Evolutionary conservation across 2,888 invertebrate genomes (phyloP).

Genomic region (Leucophora obtusa): DNA sequence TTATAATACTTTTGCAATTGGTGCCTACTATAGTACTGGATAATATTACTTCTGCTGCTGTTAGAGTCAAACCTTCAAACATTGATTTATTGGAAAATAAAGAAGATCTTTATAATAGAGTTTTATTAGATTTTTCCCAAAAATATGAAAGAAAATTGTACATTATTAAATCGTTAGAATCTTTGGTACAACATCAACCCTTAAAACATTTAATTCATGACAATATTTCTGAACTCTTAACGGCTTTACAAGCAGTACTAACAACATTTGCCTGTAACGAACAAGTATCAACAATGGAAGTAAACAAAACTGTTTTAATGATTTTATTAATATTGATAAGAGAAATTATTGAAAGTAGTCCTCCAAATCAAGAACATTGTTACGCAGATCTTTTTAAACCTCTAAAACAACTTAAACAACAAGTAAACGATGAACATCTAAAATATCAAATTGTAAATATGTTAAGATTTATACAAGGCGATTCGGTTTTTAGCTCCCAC

Average conservation of each 20-base stretch:
- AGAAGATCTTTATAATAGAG: slow-evolving; percentile 66
- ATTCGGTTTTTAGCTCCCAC: not conserved
- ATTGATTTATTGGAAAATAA: slow-evolving; percentile 71
- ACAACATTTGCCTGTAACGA: slow-evolving; percentile 56
- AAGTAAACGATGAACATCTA: slow-evolving; percentile 18
- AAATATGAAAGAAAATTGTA: slow-evolving; percentile 42
- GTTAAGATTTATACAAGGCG: slow-evolving; percentile 4
- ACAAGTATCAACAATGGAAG: slow-evolving; percentile 60
- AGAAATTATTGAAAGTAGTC: slow-evolving; percentile 43
- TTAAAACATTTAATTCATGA: slow-evolving; percentile 73
- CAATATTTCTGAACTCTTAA: slow-evolving; percentile 71
- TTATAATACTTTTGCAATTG: slow-evolving; percentile 71
- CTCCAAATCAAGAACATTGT: slow-evolving; percentile 5
- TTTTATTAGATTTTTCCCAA: slow-evolving; percentile 26
- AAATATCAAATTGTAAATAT: slow-evolving; percentile 39
- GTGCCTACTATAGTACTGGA: slow-evolving; percentile 54
- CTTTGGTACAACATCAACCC: slow-evolving; percentile 72
- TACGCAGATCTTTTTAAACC: slow-evolving; percentile 13
- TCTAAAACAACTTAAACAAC: slow-evolving; percentile 23
- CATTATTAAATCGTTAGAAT: slow-evolving; percentile 67
- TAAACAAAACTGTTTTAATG: slow-evolving; percentile 20
- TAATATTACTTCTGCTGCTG: not conserved
- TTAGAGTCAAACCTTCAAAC: not conserved
- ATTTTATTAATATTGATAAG: slow-evolving; percentile 51
- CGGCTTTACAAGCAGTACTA: slow-evolving; percentile 46